phyloP scores from a whole-genome alignment of 2,113 vertebrate genomes.

The Apodemus sylvaticus region DNA sequence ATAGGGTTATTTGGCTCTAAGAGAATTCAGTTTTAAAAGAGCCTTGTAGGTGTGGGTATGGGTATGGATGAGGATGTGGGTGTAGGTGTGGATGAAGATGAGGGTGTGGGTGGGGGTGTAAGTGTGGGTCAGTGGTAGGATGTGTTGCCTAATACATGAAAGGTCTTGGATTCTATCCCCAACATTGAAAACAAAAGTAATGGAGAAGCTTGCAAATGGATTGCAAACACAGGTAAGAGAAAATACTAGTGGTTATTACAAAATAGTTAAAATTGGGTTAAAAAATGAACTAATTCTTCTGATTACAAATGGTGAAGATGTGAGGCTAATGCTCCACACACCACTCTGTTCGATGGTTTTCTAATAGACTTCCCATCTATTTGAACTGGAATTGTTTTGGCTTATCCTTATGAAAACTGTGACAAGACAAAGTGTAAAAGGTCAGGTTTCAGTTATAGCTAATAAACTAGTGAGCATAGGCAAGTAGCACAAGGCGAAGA shows the following conservation, averaged over 20 bases:
- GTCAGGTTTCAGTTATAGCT: not conserved
- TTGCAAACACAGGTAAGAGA: not conserved
- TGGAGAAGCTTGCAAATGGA: not conserved
- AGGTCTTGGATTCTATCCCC: not conserved
- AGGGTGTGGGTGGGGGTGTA: too few relatives aligned
- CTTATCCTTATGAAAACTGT: not conserved
- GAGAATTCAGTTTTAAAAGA: not conserved
- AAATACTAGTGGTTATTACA: not conserved
- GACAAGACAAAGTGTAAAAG: slow-evolving; percentile 40
- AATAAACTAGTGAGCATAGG: not conserved
- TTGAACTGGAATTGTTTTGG: slow-evolving; percentile 10
- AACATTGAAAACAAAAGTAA: not conserved
- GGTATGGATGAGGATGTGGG: too few relatives aligned
- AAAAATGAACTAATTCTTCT: not conserved
- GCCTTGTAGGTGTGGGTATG: not conserved
- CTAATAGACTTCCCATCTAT: not conserved
- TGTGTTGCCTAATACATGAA: not conserved
- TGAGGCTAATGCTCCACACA: not conserved
- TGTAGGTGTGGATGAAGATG: too few relatives aligned
- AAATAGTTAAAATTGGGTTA: not conserved
- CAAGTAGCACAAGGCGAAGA: slow-evolving; percentile 58
- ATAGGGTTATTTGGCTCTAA: too few relatives aligned
- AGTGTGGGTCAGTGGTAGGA: not conserved
- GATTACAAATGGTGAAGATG: not conserved
- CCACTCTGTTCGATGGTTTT: not conserved